These are phyloP conservation scores for Maniola jurtina DNA, from an alignment of 1,140 invertebrate genomes.

Conservation along the genomic window DNA sequence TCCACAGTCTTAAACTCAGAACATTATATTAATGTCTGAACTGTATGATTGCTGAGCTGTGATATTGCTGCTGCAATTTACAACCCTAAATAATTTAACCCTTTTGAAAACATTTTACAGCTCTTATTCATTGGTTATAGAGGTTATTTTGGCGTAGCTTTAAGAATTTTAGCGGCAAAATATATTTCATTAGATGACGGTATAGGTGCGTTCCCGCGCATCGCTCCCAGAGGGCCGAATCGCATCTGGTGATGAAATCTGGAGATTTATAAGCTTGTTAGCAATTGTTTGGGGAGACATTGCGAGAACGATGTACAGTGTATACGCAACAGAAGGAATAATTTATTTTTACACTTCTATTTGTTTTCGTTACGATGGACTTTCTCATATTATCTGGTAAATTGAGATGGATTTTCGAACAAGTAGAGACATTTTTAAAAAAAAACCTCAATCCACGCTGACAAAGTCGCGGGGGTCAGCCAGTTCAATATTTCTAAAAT, in stretches of 20 bases:
- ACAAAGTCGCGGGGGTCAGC: no score
- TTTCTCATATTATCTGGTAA: no score
- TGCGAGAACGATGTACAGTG: conserved; percentile 11
- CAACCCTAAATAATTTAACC: background rate
- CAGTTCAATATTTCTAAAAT: no score
- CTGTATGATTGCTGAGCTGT: no score
- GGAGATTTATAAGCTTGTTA: conserved; percentile 36
- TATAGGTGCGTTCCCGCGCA: conserved; percentile 32
- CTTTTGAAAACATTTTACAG: background rate
- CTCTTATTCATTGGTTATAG: background rate
- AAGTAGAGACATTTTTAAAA: no score
- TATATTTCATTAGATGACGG: conserved; percentile 18
- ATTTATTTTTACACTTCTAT: conserved; percentile 3
- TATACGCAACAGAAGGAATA: conserved; percentile 13
- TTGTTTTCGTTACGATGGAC: background rate
- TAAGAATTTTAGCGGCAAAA: background rate
- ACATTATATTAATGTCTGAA: no score
- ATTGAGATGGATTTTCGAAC: no score
- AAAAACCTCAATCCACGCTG: no score
- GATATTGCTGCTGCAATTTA: background rate
- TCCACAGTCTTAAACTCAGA: no score
- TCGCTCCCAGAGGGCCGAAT: conserved; percentile 27
- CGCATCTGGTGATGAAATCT: conserved; percentile 43
- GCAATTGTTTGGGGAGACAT: conserved; percentile 26
- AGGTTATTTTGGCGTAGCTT: background rate